phyloP scores from a whole-genome alignment of 2,888 invertebrate genomes.

The Parnassius glacialis region DNA sequence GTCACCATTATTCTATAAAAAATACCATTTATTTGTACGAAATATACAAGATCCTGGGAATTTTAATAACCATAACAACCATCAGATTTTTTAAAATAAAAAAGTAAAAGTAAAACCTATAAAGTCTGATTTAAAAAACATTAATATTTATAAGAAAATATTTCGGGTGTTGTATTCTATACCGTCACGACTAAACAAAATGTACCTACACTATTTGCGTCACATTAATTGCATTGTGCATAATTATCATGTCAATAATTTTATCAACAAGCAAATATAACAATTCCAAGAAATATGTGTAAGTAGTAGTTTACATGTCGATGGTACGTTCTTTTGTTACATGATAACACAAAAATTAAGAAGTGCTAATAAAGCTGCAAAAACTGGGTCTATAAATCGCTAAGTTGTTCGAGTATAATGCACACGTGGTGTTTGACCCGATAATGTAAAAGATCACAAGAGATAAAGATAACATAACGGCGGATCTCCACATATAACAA shows the following conservation, averaged over 20 bases:
- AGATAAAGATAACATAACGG: slow-evolving; percentile 11
- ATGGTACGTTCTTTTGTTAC: too few species aligned
- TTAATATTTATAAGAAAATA: not conserved
- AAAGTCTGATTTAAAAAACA: not conserved
- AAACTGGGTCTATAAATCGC: too few species aligned
- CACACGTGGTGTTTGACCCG: slow-evolving; percentile 20
- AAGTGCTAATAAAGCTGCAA: too few species aligned
- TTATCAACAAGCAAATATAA: slow-evolving; percentile 4
- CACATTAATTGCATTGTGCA: slow-evolving; percentile 1
- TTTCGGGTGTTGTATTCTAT: not conserved
- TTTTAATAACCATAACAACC: too few species aligned
- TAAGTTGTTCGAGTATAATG: too few species aligned
- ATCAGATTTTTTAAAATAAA: not conserved
- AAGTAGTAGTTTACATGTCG: too few species aligned
- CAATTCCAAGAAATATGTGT: slow-evolving; percentile 1
- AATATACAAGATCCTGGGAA: too few species aligned
- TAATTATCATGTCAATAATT: slow-evolving; percentile 4
- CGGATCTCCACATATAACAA: too few species aligned
- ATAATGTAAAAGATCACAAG: slow-evolving; percentile 16
- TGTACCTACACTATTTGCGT: slow-evolving; percentile 16
- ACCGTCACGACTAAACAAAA: slow-evolving; percentile 17
- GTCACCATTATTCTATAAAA: too few species aligned
- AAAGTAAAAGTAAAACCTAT: not conserved
- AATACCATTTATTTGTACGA: too few species aligned
- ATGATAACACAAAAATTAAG: too few species aligned